Base-by-base conservation (phyloP, 2,888 invertebrate genomes). In the Cryptophagus acutangulus region DNA sequence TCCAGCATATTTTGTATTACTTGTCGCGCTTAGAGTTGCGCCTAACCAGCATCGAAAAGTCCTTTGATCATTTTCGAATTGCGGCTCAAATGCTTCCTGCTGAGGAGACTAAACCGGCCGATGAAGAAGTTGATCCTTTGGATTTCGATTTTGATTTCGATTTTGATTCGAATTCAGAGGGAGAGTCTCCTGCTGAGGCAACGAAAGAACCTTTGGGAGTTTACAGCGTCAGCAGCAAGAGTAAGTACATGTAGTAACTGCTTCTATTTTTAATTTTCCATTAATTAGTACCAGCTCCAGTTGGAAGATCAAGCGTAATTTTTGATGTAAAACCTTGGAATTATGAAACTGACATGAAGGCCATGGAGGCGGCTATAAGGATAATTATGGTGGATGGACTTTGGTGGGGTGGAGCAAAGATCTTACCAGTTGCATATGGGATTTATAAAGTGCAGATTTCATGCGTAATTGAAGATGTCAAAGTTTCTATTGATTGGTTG, bases 401-500 rank as follows among this genome's bases (percentile, higher is more conserved):
- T 18, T 66, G 94, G 2, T 97, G 96, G 96, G 96, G 96, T 53
- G 87, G 89, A 39, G 84, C 88, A 2, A 91, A 92, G 77, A 72
- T 93, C 38, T 88, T 92, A 5, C 91, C 93, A 17, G 75, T 95
- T 25, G 94, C 90, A 3, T 95, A 84, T 71, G 93, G 94, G 39
- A 93, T 95, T 57, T 79, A 86, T 57, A 95, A 96, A 67, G 74
- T 96, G 40, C 89, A 90, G 70, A 93, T 96, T 57, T 83, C 83
- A 18, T 87, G 87, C 69, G 93, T 94, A 30, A 88, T 96, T 24
- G 94, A 93, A 74, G 95, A 95, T 69, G 94, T 93, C n/a, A 92
- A 93, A 71, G 87, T 95, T 13, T 90, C 90, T 24, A 76, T 90
- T 34, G 91, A 91, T 66, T 83, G 82, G 80, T 74, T 94, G 18